phyloP scores from a whole-genome alignment of 2,888 invertebrate genomes.

The Melinaea menophilus region DNA sequence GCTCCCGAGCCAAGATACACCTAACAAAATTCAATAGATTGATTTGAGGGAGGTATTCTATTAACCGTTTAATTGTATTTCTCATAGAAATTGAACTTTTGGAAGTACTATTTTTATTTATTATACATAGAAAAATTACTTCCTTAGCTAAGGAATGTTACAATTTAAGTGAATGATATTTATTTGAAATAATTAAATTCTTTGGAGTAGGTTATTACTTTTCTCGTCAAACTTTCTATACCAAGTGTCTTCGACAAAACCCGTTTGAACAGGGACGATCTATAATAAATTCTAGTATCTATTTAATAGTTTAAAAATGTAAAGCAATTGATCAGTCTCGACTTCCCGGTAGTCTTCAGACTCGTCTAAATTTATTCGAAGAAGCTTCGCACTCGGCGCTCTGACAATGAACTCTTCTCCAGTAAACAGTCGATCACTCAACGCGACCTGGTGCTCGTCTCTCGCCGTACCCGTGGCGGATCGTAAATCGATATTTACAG shows the following conservation, averaged over 20 bases:
- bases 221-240: too few relatives aligned
- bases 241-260: conserved; percentile 8
- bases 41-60: conserved; percentile 6
- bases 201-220: too few relatives aligned
- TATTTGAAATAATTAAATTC: too few relatives aligned
- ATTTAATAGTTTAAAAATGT: conserved; percentile 33
- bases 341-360: conserved; percentile 56
- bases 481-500: conserved; percentile 67
- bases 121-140: too few relatives aligned
- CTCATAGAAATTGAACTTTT: background rate
- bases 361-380: conserved; percentile 66
- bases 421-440: conserved; percentile 71
- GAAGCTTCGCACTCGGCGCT: conserved; percentile 63
- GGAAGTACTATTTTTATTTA: background rate
- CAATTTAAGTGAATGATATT: too few relatives aligned
- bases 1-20: conserved; percentile 15
- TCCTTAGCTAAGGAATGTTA: too few relatives aligned
- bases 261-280: conserved; percentile 18
- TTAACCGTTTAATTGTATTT: background rate
- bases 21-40: conserved; percentile 18
- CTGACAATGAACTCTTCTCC: conserved; percentile 74
- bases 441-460: conserved; percentile 64
- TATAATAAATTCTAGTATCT: conserved; percentile 23
- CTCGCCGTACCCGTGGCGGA: conserved; percentile 59
- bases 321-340: conserved; percentile 43